Percentiles rank a stretch among this genome's conserved stretches.
phyloP scores from a whole-genome alignment of 92 coral and sea anemone species.

The Epizoanthus fatuus region DNA sequence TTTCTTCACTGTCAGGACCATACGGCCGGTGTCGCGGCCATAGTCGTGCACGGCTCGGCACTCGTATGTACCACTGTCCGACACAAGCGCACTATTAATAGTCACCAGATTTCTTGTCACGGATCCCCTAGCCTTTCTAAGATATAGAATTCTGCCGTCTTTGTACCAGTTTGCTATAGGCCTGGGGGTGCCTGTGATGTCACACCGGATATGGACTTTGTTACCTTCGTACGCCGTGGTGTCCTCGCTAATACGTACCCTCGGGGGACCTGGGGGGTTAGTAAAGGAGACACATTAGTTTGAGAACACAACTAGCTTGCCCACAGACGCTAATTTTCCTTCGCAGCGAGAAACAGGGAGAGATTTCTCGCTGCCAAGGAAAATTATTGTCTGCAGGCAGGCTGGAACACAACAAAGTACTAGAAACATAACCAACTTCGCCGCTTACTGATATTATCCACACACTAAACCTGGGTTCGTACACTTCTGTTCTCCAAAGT shows the following conservation, averaged over 20 bases:
- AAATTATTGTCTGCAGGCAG: too few species aligned
- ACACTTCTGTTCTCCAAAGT: too few species aligned
- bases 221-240: constrained; percentile 71
- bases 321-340: not conserved
- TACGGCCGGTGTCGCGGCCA: constrained; percentile 58
- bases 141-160: constrained; percentile 40
- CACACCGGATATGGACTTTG: constrained; percentile 68
- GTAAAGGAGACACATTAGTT: not conserved
- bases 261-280: constrained; percentile 25
- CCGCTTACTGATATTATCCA: too few species aligned
- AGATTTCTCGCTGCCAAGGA: too few species aligned
- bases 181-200: constrained; percentile 80
- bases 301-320: not conserved
- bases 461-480: too few species aligned
- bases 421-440: too few species aligned
- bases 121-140: constrained; percentile 29
- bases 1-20: constrained; percentile 68
- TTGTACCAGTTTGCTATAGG: constrained; percentile 92
- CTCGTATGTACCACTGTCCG: constrained; percentile 79
- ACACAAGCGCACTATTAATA: constrained; percentile 47
- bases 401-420: too few species aligned
- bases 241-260: constrained; percentile 12
- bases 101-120: constrained; percentile 51
- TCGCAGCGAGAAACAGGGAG: not conserved
- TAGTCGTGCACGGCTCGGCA: constrained; percentile 78